phyloP scores from a whole-genome alignment of 1,140 invertebrate genomes.

The Neocloeon triangulifer region DNA sequence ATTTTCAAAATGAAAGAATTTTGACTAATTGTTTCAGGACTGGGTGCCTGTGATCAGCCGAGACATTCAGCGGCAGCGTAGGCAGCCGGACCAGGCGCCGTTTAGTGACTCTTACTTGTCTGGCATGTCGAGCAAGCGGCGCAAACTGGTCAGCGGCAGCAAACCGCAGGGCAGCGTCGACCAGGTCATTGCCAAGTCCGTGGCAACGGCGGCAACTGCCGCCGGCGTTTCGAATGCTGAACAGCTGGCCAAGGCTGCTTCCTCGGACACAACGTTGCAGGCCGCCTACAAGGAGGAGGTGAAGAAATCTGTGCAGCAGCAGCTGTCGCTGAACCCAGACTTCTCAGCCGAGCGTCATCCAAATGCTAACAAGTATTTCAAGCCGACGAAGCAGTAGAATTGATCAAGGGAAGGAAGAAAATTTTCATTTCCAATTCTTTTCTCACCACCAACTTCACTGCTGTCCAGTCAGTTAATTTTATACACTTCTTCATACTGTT shows the following conservation, averaged over 20 bases:
- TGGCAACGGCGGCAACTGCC: slow-evolving; percentile 21
- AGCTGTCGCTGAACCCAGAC: slow-evolving; percentile 21
- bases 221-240: slow-evolving; percentile 18
- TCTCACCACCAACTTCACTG: too few relatives aligned
- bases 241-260: slow-evolving; percentile 17
- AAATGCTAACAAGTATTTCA: slow-evolving; percentile 22
- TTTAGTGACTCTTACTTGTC: slow-evolving; percentile 66
- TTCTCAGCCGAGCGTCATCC: slow-evolving; percentile 24
- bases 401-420: too few relatives aligned
- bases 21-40: too few relatives aligned
- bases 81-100: slow-evolving; percentile 25
- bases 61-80: slow-evolving; percentile 39
- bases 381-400: too few relatives aligned
- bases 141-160: slow-evolving; percentile 34
- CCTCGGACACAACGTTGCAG: slow-evolving; percentile 18
- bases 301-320: slow-evolving; percentile 16
- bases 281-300: slow-evolving; percentile 21
- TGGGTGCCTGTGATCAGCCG: slow-evolving; percentile 63
- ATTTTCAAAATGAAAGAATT: too few relatives aligned
- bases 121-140: slow-evolving; percentile 55
- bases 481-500: too few relatives aligned
- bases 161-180: slow-evolving; percentile 7
- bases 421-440: too few relatives aligned
- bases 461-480: too few relatives aligned
- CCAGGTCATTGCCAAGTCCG: slow-evolving; percentile 16